These are phyloP conservation scores for Criorhina ranunculi DNA, from an alignment of 2,888 invertebrate species.

Conservation along the genomic window DNA sequence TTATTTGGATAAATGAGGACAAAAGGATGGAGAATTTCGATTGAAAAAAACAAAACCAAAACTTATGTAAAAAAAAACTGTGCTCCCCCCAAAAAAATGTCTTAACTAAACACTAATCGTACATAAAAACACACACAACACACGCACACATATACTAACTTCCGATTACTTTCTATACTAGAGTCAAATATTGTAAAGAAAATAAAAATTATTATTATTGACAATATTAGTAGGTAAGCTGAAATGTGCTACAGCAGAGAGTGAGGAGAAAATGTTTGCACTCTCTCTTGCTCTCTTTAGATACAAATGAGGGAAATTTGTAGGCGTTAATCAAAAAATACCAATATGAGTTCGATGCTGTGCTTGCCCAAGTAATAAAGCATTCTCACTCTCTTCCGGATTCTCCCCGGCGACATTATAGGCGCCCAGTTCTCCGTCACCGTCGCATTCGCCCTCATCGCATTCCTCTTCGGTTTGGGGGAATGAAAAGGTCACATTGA, in stretches of 20 bases:
- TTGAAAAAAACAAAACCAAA: constrained; percentile 16
- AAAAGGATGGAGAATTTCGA: constrained; percentile 24
- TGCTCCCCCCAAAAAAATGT: constrained; percentile 13
- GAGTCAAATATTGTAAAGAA: constrained; percentile 21
- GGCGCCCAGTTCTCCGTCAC: constrained; percentile 82
- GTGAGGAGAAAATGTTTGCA: constrained; percentile 55
- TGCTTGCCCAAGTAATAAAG: constrained; percentile 85
- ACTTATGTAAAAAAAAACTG: constrained; percentile 3
- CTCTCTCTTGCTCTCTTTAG: constrained; percentile 72
- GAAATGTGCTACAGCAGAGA: constrained; percentile 76
- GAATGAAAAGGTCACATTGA: constrained; percentile 95
- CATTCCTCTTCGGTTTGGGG: constrained; percentile 90
- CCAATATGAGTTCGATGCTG: constrained; percentile 84
- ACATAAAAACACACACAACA: constrained; percentile 53
- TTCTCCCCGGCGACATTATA: constrained; percentile 83
- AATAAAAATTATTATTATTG: constrained; percentile 44
- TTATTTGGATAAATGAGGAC: constrained; percentile 26
- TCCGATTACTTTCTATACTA: constrained; percentile 10
- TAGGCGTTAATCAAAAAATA: constrained; percentile 84
- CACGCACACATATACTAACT: constrained; percentile 1
- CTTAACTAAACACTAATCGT: constrained; percentile 14
- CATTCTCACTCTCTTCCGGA: constrained; percentile 85
- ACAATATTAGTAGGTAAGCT: constrained; percentile 71
- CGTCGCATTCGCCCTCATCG: constrained; percentile 84
- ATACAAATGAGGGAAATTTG: constrained; percentile 77